Evolutionary conservation across 2,888 invertebrate species (phyloP), one percentile per base, ranked within the genome.

Genomic region (Cantharis rustica): DNA sequence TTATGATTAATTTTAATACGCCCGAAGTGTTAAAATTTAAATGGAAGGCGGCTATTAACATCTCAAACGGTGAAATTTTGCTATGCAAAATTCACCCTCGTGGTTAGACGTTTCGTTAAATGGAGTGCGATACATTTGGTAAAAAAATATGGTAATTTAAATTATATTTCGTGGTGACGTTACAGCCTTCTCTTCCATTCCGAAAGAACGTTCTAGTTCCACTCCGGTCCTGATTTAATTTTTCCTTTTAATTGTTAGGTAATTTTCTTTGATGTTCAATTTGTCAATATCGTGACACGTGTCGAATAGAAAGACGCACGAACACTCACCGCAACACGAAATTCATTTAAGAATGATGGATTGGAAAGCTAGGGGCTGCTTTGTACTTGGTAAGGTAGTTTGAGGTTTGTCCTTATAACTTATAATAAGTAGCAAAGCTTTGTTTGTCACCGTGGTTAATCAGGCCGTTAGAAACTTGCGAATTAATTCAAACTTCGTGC

Each of bases 361-460:
- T 76, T 70, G 63, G 17, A 20, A 66, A 66, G 64, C 47, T 47
- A 47, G 64, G 64, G 17, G 17, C 20, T 66, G 64, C 64, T 66
- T 66, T 74, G 76, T 72, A 69, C 72, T 66, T 62, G 15, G 31
- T 62, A 72, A 74, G 77, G 74, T 74, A 75, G 77, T 77, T 77
- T 47, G 72, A 69, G 72, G 72, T 75, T 69, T 74, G 71, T 75
- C 71, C 77, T 77, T 77, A 77, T 77, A 77, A 77, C 77, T 77
- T 77, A 72, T 75, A 77, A 72, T 77, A 77, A 77, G 74, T 73
- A 71, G 73, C 61, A 68, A 68, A 68, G 82, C 82, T 83, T 84
- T 83, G 83, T 83, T 81, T 82, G 77, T 78, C 73, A 75, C 76
- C 78, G 82, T 80, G 84, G 83, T 85, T 85, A 85, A 85, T 86